Evolutionary conservation across 2,797 vertebrate species (phyloP), one percentile per base, ranked within the genome.

Genomic region (Sebastiscus albofasciatus): DNA sequence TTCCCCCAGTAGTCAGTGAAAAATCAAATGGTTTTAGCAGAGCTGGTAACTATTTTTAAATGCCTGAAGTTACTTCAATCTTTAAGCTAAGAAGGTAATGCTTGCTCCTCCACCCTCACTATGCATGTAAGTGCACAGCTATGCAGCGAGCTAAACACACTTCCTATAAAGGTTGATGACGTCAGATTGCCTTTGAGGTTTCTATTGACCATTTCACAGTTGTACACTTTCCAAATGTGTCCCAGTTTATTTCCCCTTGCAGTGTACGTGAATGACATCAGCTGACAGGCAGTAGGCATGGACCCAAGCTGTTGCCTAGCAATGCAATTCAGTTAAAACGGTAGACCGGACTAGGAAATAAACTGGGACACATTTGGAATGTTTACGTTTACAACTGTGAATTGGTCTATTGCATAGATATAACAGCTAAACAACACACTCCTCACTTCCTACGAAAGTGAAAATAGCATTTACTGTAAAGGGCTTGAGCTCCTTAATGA

Each of bases 1-100:
- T 64, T 87, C 39, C 26, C 22, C 59, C 16, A 26, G n/a, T 55
- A 76, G 39, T 82, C 65, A 59, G 20, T 80, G 58, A 66, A 39
- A 77, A 52, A 9, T 11, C 4, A 12, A 75, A 16, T 46, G 36
- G 20, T 74, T 71, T 78, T 22, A 36, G 29, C 20, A 52, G 67
- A 68, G 24, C 26, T 22, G 49, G 10, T 39, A 36, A 22, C 36
- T 27, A 29, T 62, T 72, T 78, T 67, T 24, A 36, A 66, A 66
- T 62, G 13, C 49, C 24, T 67, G 20, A 39, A 65, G 14, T 71
- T 61, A 11, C n/a, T 74, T 60, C 7, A 26, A 72, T 24, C 59
- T 49, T 71, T 12, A 20, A 82, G 18, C n/a, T 34, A 14, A 34
- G 26, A 46, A 11, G 8, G 27, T 22, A 55, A 18, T 14, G 6